Conservation (phyloP, 37 sponge, comb jelly and placozoan species). For the Halichondria panicea region DNA sequence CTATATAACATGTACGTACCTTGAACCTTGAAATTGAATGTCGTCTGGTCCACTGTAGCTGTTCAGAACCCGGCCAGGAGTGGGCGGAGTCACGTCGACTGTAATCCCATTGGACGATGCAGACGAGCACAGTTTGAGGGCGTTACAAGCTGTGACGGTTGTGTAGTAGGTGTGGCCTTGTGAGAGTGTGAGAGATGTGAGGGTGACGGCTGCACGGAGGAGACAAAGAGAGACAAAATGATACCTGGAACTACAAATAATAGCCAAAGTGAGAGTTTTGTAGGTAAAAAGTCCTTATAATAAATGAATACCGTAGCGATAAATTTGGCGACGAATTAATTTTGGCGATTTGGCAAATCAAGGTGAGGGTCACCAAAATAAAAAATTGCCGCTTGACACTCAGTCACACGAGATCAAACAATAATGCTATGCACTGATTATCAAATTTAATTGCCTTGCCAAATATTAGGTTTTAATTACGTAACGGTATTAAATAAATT, state of each 20-base stretch:
- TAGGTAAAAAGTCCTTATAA: no score
- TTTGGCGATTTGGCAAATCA: no score
- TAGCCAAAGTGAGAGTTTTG: no score
- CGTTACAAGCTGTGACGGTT: slow-evolving; percentile 64
- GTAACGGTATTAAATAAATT: not conserved
- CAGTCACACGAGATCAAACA: no score
- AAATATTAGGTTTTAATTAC: not conserved
- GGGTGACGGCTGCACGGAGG: slow-evolving; percentile 1
- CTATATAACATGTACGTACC: slow-evolving; percentile 19
- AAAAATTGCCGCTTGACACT: no score
- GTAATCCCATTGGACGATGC: slow-evolving; percentile 70
- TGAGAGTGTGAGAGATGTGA: slow-evolving; percentile 29
- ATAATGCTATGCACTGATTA: no score
- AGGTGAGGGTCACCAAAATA: no score
- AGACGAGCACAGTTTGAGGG: slow-evolving; percentile 28
- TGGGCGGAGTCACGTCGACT: slow-evolving; percentile 77
- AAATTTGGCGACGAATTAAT: no score
- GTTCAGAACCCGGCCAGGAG: slow-evolving; percentile 50
- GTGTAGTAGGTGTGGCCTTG: slow-evolving; percentile 66
- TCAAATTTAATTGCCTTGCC: not conserved
- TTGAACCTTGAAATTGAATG: slow-evolving; percentile 45
- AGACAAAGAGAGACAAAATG: not conserved
- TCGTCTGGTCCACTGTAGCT: slow-evolving; percentile 37
- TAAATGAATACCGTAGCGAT: no score
- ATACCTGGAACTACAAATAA: not conserved